Percentiles rank a stretch among this genome's conserved stretches.
phyloP scores from a whole-genome alignment of 2,888 invertebrate genomes.

The Physocephala rufipes region DNA sequence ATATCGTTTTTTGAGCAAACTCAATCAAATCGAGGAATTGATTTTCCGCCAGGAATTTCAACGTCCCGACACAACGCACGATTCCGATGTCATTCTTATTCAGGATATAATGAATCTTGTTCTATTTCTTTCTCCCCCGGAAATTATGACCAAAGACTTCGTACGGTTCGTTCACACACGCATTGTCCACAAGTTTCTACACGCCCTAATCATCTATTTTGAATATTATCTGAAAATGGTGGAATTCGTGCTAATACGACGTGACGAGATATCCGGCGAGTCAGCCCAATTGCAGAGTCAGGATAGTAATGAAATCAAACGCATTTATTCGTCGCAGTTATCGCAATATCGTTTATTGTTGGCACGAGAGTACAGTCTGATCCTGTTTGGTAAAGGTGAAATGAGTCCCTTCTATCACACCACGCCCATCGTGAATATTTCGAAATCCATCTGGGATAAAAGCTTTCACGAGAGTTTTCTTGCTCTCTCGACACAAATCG shows the following conservation, averaged over 20 bases:
- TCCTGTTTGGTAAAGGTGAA: slow-evolving; percentile 57
- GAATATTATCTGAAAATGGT: slow-evolving; percentile 62
- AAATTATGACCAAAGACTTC: slow-evolving; percentile 53
- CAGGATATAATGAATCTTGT: slow-evolving; percentile 61
- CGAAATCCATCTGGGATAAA: slow-evolving; percentile 54
- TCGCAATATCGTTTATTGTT: slow-evolving; percentile 60
- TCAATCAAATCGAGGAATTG: slow-evolving; percentile 60
- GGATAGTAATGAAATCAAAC: slow-evolving; percentile 56
- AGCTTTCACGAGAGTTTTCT: slow-evolving; percentile 59
- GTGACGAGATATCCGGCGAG: slow-evolving; percentile 57
- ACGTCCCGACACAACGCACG: slow-evolving; percentile 49
- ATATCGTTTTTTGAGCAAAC: slow-evolving; percentile 52
- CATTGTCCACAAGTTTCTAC: slow-evolving; percentile 55
- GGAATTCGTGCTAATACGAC: slow-evolving; percentile 59
- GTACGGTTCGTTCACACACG: slow-evolving; percentile 58
- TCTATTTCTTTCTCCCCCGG: slow-evolving; percentile 57
- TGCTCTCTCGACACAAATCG: slow-evolving; percentile 56
- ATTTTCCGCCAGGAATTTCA: slow-evolving; percentile 57
- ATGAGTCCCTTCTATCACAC: slow-evolving; percentile 58
- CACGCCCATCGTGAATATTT: slow-evolving; percentile 54
- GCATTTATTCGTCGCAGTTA: slow-evolving; percentile 56
- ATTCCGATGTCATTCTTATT: slow-evolving; percentile 56
- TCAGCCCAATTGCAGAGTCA: slow-evolving; percentile 56
- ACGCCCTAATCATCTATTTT: slow-evolving; percentile 62
- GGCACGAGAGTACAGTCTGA: slow-evolving; percentile 61